phyloP scores from a whole-genome alignment of 2,888 invertebrate genomes.

The Harpalus rubripes region DNA sequence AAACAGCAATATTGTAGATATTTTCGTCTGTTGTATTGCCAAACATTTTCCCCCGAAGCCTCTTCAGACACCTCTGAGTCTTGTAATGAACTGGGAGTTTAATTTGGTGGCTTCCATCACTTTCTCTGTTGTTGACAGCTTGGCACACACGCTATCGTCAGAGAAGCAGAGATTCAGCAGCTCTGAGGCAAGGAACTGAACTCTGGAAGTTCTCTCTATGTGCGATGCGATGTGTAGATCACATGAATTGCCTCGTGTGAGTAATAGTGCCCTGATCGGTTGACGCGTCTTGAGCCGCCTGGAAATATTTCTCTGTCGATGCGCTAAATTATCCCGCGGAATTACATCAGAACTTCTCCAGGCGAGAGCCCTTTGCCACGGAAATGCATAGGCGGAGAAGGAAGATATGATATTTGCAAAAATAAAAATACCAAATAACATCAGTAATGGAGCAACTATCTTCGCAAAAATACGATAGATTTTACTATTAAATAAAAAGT shows the following conservation, averaged over 20 bases:
- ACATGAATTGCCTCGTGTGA: constrained; percentile 40
- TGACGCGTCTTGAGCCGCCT: constrained; percentile 18
- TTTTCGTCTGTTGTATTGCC: too few relatives aligned
- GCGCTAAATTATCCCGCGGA: constrained; percentile 50
- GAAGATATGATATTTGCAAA: not conserved
- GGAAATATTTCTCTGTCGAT: constrained; percentile 56
- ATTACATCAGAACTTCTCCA: constrained; percentile 11
- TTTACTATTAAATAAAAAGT: too few relatives aligned
- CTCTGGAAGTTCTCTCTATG: constrained; percentile 4
- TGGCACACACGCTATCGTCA: not conserved
- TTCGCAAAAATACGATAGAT: too few relatives aligned
- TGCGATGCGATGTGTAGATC: constrained; percentile 16
- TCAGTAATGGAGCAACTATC: too few relatives aligned
- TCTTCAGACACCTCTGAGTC: not conserved
- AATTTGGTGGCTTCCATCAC: constrained; percentile 13
- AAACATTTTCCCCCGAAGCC: too few relatives aligned
- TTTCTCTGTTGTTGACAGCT: constrained; percentile 14
- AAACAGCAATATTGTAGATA: too few relatives aligned
- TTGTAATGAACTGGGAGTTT: not conserved
- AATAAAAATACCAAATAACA: not conserved
- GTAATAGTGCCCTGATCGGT: constrained; percentile 55
- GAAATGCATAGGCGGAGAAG: not conserved
- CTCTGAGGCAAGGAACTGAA: too few relatives aligned
- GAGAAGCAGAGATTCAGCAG: not conserved
- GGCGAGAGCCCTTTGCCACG: not conserved